A percentile compares a stretch with the other conserved stretches of the same genome.
Conservation (phyloP, 2,888 invertebrate genomes). For the Morpho deidamia region DNA sequence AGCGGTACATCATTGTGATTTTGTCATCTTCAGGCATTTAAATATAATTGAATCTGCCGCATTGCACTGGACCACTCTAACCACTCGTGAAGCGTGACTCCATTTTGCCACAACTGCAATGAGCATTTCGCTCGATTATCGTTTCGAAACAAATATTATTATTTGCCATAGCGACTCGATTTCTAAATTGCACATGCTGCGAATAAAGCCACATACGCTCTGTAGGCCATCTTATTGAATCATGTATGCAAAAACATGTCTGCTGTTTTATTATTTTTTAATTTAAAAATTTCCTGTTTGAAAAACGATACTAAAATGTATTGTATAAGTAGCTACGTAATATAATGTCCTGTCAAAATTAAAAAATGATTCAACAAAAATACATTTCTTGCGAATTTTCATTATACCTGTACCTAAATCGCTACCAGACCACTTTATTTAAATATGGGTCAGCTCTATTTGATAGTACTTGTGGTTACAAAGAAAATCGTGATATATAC, state of each 20-base stretch:
- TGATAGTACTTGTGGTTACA: too few species aligned
- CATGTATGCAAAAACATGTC: neutral
- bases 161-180: conserved; percentile 20
- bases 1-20: conserved; percentile 1
- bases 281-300: too few species aligned
- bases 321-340: too few species aligned
- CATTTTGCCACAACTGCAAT: conserved; percentile 46
- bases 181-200: conserved; percentile 14
- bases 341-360: too few species aligned
- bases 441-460: too few species aligned
- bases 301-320: too few species aligned
- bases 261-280: neutral
- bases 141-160: conserved; percentile 30
- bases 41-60: conserved; percentile 56
- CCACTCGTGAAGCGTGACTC: conserved; percentile 51
- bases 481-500: too few species aligned
- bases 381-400: too few species aligned
- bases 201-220: conserved; percentile 1
- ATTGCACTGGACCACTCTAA: conserved; percentile 43
- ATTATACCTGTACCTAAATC: too few species aligned
- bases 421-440: too few species aligned
- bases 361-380: too few species aligned
- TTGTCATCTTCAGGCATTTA: conserved; percentile 55
- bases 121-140: conserved; percentile 27
- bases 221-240: conserved; percentile 3